Conservation (phyloP, 2,113 vertebrate genomes). For the Stigmatopora nigra region DNA sequence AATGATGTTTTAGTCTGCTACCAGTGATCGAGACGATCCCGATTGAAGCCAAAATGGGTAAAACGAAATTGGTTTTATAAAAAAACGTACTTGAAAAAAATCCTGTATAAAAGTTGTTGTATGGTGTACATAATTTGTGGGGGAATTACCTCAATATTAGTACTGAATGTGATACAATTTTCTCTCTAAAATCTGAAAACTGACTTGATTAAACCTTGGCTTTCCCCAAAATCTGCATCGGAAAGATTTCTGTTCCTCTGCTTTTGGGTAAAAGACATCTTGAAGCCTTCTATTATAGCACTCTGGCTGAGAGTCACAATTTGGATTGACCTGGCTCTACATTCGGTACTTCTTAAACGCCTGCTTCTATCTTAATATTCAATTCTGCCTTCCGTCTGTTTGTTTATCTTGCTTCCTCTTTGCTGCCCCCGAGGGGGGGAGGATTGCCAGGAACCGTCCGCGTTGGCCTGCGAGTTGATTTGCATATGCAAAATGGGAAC, state of each 20-base stretch:
- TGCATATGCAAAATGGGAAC: slow-evolving; percentile 2
- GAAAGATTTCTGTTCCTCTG: background rate
- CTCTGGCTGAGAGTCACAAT: background rate
- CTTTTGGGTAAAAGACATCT: background rate
- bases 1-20: too few species aligned
- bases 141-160: too few species aligned
- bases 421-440: background rate
- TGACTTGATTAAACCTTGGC: background rate
- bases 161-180: background rate
- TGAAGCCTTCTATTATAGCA: background rate
- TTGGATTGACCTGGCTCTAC: background rate
- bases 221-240: background rate
- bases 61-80: too few species aligned
- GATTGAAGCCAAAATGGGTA: too few species aligned
- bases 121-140: too few species aligned
- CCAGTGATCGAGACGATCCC: too few species aligned
- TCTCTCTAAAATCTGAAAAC: background rate
- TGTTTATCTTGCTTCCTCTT: slow-evolving; percentile 6
- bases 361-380: background rate
- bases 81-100: too few species aligned
- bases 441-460: background rate
- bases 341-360: slow-evolving; percentile 2
- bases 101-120: too few species aligned
- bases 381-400: slow-evolving; percentile 5
- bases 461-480: background rate